Evolutionary conservation across 2,113 vertebrate genomes (phyloP).

Genomic region (Bos indicus): DNA sequence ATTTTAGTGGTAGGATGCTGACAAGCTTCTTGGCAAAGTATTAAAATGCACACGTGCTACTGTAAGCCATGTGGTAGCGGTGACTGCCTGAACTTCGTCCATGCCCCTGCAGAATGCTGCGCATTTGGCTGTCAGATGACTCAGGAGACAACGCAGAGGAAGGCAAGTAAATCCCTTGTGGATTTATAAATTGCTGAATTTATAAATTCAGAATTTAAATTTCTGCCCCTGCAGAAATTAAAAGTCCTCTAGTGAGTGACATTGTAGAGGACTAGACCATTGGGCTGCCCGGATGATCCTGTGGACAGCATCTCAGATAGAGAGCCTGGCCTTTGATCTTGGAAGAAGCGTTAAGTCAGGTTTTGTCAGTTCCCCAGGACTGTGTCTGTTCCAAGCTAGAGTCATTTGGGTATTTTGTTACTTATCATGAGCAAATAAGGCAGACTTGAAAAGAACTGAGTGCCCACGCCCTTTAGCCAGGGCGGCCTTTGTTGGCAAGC

Average conservation of each 20-base stretch:
- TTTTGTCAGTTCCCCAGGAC: neutral
- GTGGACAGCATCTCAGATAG: neutral
- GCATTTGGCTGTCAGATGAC: slow-evolving; percentile 11
- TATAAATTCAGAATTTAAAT: too few species aligned
- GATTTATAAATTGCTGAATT: neutral
- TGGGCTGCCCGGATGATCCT: neutral
- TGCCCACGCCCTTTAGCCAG: neutral
- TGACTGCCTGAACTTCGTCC: neutral
- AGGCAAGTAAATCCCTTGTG: neutral
- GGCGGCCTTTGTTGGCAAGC: neutral
- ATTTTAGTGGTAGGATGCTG: neutral
- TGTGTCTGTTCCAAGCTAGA: neutral
- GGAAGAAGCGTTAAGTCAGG: neutral
- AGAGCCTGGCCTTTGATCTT: neutral
- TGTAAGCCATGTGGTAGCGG: neutral
- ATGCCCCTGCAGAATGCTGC: neutral
- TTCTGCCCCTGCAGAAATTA: neutral
- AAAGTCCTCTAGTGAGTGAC: neutral
- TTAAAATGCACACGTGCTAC: neutral
- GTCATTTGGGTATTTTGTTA: neutral
- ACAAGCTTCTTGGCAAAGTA: neutral
- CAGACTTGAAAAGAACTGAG: neutral
- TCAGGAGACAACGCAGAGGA: neutral
- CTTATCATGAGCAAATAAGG: neutral
- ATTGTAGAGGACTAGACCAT: neutral